These are phyloP conservation scores for Nomada goodeniana DNA, from an alignment of 2,888 invertebrate species.

Conservation along the genomic window DNA sequence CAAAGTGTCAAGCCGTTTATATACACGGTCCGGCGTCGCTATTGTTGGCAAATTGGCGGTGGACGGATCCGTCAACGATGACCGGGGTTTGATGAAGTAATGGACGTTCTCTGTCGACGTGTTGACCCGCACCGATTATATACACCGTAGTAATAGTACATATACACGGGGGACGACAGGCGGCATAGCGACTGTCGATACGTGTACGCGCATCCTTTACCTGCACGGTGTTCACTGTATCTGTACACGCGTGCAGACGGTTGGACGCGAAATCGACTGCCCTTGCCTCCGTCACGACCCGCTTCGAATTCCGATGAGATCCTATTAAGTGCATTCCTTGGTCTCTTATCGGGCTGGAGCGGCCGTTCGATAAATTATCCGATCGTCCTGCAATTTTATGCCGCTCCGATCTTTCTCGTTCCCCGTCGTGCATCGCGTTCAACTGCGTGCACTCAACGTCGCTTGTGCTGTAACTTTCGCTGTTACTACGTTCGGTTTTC, in stretches of 20 bases:
- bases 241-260: constrained; percentile 16
- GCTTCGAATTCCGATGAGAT: constrained; percentile 28
- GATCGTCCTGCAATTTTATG: background rate
- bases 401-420: background rate
- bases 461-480: too few relatives aligned
- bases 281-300: constrained; percentile 12
- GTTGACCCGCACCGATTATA: constrained; percentile 76
- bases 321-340: constrained; percentile 35
- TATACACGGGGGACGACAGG: constrained; percentile 54
- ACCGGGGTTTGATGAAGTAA: constrained; percentile 82
- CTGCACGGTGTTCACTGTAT: constrained; percentile 16
- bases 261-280: constrained; percentile 14
- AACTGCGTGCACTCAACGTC: too few relatives aligned
- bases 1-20: constrained; percentile 74
- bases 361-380: constrained; percentile 21
- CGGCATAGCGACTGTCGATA: constrained; percentile 58
- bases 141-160: constrained; percentile 70
- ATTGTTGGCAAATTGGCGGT: constrained; percentile 79
- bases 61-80: constrained; percentile 78
- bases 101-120: constrained; percentile 83
- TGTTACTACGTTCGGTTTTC: too few relatives aligned
- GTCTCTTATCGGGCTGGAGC: constrained; percentile 4
- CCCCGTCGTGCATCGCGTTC: too few relatives aligned
- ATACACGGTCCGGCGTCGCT: constrained; percentile 67
- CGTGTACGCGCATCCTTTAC: constrained; percentile 39